Base-by-base conservation (phyloP, 2,113 vertebrate genomes). In the Puma concolor region DNA sequence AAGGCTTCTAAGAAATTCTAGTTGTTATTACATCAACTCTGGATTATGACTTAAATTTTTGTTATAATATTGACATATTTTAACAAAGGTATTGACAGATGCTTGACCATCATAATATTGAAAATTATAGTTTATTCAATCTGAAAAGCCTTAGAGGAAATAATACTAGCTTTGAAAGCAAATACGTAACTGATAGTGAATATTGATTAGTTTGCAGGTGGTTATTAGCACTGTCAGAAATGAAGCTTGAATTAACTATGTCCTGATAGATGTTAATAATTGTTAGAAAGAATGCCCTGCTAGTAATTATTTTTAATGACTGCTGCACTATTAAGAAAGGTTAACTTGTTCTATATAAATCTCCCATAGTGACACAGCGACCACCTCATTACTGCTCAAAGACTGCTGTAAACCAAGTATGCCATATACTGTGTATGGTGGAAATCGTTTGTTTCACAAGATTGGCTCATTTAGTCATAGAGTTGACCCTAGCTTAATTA, bases 261-360 rank as follows among this genome's bases (percentile, higher is more conserved):
- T 97, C 85, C 83, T 97, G 88, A 92, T 95, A 96, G 86, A 97
- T 98, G 81, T 95, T 98, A 94, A 38, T 98, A 97, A 96, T 88
- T 97, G 92, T 96, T 98, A 91, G 88, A 72, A 88, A 88, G 88
- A 97, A 93, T 95, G 88, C 72, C 76, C 94, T 97, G 54, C 66
- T 95, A 77, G 91, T 98, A 95, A 97, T 98, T 97, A 98, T 98
- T 99, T 97, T 98, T 98, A 98, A 97, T 98, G 98, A 90, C 95
- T 97, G 81, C 79, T 48, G 80, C 97, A 95, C 97, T 90, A 92
- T 98, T 98, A 96, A 97, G 97, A 96, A 98, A 98, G 98, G 97
- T 98, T 97, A 98, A 97, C 97, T 98, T 98, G 94, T 95, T 98
- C 91, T 29, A 17, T 96, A 50, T 98, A 90, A 96, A 95, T 98